phyloP scores from a whole-genome alignment of 2,888 invertebrate genomes.

The Stenoptilia bipunctidactyla region DNA sequence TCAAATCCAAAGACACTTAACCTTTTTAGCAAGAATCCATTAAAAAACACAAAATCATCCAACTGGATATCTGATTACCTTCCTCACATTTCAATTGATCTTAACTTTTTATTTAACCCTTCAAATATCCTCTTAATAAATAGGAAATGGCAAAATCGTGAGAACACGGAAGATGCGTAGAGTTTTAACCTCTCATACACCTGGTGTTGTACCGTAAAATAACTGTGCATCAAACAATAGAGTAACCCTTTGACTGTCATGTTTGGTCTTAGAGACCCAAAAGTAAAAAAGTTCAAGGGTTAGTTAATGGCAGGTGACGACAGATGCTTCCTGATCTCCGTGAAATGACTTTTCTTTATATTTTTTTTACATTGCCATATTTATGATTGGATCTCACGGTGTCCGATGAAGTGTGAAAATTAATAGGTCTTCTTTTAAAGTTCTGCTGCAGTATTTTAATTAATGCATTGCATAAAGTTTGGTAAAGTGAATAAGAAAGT shows the following conservation, averaged over 20 bases:
- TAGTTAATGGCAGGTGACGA: conserved; percentile 48
- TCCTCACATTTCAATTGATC: too few species aligned
- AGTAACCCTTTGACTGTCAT: conserved; percentile 51
- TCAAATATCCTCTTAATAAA: too few species aligned
- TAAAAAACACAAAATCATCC: conserved; percentile 15
- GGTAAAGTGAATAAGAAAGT: too few species aligned
- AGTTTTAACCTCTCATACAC: conserved; percentile 36
- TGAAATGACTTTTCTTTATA: conserved; percentile 51
- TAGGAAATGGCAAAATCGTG: conserved; percentile 27
- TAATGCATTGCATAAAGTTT: too few species aligned
- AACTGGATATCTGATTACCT: conserved; percentile 9
- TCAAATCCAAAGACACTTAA: too few species aligned
- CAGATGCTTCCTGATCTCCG: conserved; percentile 63
- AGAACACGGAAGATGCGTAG: conserved; percentile 47
- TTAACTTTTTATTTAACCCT: conserved; percentile 1
- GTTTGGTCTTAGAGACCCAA: conserved; percentile 35
- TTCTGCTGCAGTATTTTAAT: conserved; percentile 16
- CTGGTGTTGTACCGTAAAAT: conserved; percentile 51
- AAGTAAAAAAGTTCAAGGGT: conserved; percentile 30
- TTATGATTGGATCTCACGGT: conserved; percentile 43
- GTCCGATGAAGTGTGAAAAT: conserved; percentile 57
- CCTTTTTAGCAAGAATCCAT: conserved; percentile 1
- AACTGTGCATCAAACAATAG: conserved; percentile 51
- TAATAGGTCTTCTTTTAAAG: conserved; percentile 38
- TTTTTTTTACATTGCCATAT: conserved; percentile 25